A percentile compares a stretch with the other conserved stretches of the same genome.
These are phyloP conservation scores for Drosophila erecta DNA, from an alignment of 1,140 invertebrate genomes.

Conservation along the genomic window DNA sequence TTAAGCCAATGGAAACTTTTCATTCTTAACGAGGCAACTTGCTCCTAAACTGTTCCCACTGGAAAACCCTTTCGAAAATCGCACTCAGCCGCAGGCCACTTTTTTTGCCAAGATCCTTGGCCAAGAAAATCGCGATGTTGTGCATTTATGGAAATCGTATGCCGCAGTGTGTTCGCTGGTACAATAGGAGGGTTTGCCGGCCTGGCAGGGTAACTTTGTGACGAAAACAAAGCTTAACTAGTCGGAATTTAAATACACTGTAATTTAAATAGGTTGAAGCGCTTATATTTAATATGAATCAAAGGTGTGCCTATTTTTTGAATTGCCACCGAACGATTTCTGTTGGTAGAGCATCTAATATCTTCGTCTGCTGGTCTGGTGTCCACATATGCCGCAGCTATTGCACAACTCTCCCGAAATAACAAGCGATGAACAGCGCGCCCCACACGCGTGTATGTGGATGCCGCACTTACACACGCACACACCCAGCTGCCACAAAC, in stretches of 20 bases:
- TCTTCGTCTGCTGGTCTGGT: not conserved
- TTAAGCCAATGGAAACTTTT: constrained; percentile 8
- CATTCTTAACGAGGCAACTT: constrained; percentile 1
- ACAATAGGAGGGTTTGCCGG: constrained; percentile 23
- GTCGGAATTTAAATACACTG: constrained; percentile 7
- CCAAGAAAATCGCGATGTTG: constrained; percentile 39
- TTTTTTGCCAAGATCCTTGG: constrained; percentile 46
- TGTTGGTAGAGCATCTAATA: not conserved
- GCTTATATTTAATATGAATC: too few relatives aligned
- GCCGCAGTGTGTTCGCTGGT: constrained; percentile 7
- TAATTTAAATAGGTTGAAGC: too few relatives aligned
- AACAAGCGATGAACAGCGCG: constrained; percentile 56
- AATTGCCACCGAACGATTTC: too few relatives aligned
- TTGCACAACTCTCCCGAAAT: constrained; percentile 55
- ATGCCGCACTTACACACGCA: constrained; percentile 5
- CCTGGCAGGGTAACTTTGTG: constrained; percentile 35
- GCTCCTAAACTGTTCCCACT: constrained; percentile 10
- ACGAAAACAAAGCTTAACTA: constrained; percentile 19
- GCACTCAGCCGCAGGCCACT: constrained; percentile 9
- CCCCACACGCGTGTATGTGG: constrained; percentile 33
- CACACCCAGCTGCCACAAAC: constrained; percentile 5
- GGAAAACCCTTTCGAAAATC: constrained; percentile 6
- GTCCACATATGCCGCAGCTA: constrained; percentile 52
- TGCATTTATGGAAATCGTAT: constrained; percentile 74
- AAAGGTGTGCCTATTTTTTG: too few relatives aligned